Base-by-base conservation (phyloP, 2,797 vertebrate genomes). In the Scleropages formosus region DNA sequence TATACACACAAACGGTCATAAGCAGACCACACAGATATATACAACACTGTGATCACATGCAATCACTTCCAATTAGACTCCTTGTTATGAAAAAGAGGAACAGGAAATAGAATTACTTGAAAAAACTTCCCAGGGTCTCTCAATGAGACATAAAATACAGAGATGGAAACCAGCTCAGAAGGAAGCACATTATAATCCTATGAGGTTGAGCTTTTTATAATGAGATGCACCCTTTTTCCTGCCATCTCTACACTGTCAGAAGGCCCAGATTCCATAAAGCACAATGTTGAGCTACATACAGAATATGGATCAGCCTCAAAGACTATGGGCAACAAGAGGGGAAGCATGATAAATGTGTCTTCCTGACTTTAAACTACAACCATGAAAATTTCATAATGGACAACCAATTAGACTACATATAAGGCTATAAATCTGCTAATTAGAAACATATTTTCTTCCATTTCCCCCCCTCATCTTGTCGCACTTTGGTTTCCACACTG, bases 341-440 rank as follows among this genome's bases (percentile, higher is more conserved):
- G 62, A 39, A 10, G 59, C 61, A 47, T 61, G 56, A 72, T 66
- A 31, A 74, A 64, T 56, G 2, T 51, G 58, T 59, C 68, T 71
- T 64, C 62, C 65, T n/a, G 7, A 39, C 72, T 75, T 76, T 74
- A 79, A 84, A 84, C 77, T 62, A 51, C 69, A 74, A 9, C 53
- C 27, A 79, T 75, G 72, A 79, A 79, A 75, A 74, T 74, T 39
- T 79, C 72, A 81, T 69, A 80, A 79, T 64, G 12, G 51, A 66
- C 53, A 46, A 76, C 72, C 66, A 79, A 80, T 75, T 82, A 82
- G 63, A 24, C 59, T 56, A 74, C 49, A 80, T 78, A 58, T 74
- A 73, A 77, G 65, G 10, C 73, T 46, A 56, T 53, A 70, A 74
- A 68, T 78, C 46, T 60, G 67, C 75, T 74, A 77, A 82, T 81